These are phyloP conservation scores for Oligia strigilis DNA, from an alignment of 2,888 invertebrate genomes.

Conservation along the genomic window DNA sequence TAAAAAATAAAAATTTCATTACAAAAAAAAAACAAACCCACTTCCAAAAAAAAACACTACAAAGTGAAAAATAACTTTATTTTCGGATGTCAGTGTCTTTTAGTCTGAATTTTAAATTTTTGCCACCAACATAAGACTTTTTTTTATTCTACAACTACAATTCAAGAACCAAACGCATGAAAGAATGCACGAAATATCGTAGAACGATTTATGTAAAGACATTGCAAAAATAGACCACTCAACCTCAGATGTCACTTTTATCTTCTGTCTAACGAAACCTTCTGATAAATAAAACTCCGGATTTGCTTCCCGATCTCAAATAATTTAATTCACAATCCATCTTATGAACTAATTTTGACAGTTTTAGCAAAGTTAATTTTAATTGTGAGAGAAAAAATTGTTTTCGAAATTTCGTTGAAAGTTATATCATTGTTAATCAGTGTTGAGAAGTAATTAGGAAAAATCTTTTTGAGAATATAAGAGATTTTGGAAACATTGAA, in stretches of 20 bases:
- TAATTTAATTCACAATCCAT: conserved; percentile 56
- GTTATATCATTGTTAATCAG: conserved; percentile 38
- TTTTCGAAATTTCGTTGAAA: conserved; percentile 26
- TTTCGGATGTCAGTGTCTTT: no score
- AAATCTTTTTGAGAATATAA: conserved; percentile 8
- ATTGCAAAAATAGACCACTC: neutral
- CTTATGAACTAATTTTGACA: conserved; percentile 56
- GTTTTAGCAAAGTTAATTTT: conserved; percentile 56
- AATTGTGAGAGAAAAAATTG: conserved; percentile 50
- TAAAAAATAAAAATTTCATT: no score
- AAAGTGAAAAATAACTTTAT: no score
- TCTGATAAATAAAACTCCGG: conserved; percentile 31
- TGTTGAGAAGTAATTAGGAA: conserved; percentile 41
- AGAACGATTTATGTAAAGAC: no score
- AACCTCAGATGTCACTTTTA: conserved; percentile 33
- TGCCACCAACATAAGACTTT: no score
- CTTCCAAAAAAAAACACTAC: no score
- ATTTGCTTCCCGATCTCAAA: conserved; percentile 43
- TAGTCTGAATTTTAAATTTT: no score
- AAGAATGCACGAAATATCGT: no score
- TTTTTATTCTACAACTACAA: no score
- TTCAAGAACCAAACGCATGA: no score
- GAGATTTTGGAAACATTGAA: conserved; percentile 1
- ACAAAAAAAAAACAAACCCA: no score
- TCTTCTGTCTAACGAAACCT: conserved; percentile 19